A percentile compares a stretch with the other conserved stretches of the same genome.
Evolutionary conservation across 2,888 invertebrate species (phyloP).

Genomic region (Drosophila ustulata): DNA sequence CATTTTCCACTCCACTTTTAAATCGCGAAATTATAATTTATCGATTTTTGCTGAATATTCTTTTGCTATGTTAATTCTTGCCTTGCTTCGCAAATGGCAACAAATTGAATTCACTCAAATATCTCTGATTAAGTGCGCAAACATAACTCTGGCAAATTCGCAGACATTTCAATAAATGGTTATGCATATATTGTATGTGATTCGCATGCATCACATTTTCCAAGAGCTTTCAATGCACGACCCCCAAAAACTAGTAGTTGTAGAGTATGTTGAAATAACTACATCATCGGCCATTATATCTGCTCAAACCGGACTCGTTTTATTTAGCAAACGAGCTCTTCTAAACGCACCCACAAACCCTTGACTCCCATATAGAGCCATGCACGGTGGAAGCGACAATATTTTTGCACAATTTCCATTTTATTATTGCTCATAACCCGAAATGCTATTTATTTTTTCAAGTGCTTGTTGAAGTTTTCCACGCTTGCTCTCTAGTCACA

Average conservation of each 20-base stretch:
- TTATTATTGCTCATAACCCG: constrained; percentile 77
- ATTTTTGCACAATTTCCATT: constrained; percentile 77
- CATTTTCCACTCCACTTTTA: too few species aligned
- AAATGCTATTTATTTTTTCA: constrained; percentile 77
- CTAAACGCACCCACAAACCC: constrained; percentile 1
- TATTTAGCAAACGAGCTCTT: constrained; percentile 44
- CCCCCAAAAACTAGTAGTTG: constrained; percentile 3
- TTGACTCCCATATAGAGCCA: not conserved
- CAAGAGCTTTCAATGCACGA: constrained; percentile 36
- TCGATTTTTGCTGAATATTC: too few species aligned
- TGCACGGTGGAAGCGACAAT: constrained; percentile 43
- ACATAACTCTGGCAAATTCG: constrained; percentile 13
- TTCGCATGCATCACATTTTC: constrained; percentile 30
- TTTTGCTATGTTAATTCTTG: too few species aligned
- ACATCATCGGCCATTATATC: constrained; percentile 58
- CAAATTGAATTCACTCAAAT: too few species aligned
- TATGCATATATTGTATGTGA: constrained; percentile 16
- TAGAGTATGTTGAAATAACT: constrained; percentile 39
- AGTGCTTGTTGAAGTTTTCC: constrained; percentile 73
- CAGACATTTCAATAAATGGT: constrained; percentile 11
- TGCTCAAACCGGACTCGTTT: constrained; percentile 17
- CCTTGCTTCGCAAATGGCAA: too few species aligned
- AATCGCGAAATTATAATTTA: too few species aligned
- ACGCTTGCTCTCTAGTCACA: constrained; percentile 33
- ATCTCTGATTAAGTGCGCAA: constrained; percentile 10